Conservation (phyloP, 2,888 invertebrate genomes). For the Pandemis corylana region DNA sequence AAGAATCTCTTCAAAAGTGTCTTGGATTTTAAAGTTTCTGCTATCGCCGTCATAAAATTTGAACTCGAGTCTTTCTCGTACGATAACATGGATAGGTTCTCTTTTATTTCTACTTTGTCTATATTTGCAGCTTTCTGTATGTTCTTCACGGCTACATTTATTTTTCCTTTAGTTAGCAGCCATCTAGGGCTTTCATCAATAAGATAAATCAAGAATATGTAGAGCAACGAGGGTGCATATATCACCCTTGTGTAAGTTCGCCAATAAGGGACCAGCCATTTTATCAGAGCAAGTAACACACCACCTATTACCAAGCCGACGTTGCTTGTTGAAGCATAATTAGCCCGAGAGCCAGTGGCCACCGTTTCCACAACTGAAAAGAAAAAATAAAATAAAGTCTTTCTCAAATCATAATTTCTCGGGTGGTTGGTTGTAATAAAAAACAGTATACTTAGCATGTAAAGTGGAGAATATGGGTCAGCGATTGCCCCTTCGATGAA, state of each 20-base stretch:
- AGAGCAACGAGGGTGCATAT: conserved; percentile 88
- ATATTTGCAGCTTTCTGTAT: conserved; percentile 85
- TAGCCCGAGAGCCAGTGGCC: conserved; percentile 62
- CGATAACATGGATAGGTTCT: conserved; percentile 56
- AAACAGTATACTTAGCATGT: conserved; percentile 51
- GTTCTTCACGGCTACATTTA: conserved; percentile 86
- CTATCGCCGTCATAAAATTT: conserved; percentile 55
- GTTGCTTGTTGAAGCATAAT: conserved; percentile 58
- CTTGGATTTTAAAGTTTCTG: conserved; percentile 65
- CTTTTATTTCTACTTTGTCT: conserved; percentile 66
- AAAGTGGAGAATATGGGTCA: conserved; percentile 53
- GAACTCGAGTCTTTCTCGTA: conserved; percentile 55
- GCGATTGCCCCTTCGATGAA: conserved; percentile 53
- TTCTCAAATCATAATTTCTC: neutral
- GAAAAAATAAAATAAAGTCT: conserved; percentile 42
- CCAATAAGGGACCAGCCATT: conserved; percentile 87
- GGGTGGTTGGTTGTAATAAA: neutral
- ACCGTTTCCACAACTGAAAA: conserved; percentile 72
- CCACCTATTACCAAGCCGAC: conserved; percentile 55
- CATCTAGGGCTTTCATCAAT: conserved; percentile 92
- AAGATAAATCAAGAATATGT: conserved; percentile 87
- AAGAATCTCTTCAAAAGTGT: conserved; percentile 66
- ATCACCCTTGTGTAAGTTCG: conserved; percentile 86
- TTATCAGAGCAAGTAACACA: conserved; percentile 55
- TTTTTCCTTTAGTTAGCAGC: conserved; percentile 88